Conservation (phyloP, 2,113 vertebrate species). For the Mobula hypostoma region DNA sequence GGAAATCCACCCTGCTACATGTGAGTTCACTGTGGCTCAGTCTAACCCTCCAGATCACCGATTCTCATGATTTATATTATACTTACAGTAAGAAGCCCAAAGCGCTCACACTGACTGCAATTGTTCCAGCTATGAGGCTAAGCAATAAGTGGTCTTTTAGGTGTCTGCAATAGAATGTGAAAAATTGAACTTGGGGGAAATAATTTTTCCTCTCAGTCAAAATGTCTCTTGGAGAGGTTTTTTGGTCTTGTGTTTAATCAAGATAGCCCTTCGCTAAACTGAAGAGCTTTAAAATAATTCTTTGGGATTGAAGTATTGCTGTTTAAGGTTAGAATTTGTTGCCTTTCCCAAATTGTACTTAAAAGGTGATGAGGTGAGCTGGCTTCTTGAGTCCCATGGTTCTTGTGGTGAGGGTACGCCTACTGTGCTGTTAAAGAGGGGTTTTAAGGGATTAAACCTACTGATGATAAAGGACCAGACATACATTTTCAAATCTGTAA, state of each 20-base stretch:
- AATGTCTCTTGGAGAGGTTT: not conserved
- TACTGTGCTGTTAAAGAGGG: no score
- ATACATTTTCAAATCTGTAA: no score
- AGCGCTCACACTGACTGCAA: not conserved
- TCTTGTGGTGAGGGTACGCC: no score
- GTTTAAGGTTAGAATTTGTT: no score
- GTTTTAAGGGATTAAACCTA: no score
- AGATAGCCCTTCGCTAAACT: not conserved
- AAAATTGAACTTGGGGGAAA: not conserved
- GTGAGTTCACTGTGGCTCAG: conserved; percentile 6
- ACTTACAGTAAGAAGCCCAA: not conserved
- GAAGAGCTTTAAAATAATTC: not conserved
- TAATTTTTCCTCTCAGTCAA: not conserved
- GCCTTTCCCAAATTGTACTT: no score
- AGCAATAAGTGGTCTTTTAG: not conserved
- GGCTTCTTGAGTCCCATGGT: no score
- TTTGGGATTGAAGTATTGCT: no score
- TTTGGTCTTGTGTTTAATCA: not conserved
- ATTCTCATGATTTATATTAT: not conserved
- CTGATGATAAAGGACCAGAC: no score
- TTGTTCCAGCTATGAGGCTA: not conserved
- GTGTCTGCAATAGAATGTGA: not conserved
- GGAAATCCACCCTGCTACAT: not conserved
- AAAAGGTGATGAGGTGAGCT: no score
- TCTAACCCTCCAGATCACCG: not conserved